phyloP scores from a whole-genome alignment of 2,797 vertebrate species.

The Ctenosaura bakeri region DNA sequence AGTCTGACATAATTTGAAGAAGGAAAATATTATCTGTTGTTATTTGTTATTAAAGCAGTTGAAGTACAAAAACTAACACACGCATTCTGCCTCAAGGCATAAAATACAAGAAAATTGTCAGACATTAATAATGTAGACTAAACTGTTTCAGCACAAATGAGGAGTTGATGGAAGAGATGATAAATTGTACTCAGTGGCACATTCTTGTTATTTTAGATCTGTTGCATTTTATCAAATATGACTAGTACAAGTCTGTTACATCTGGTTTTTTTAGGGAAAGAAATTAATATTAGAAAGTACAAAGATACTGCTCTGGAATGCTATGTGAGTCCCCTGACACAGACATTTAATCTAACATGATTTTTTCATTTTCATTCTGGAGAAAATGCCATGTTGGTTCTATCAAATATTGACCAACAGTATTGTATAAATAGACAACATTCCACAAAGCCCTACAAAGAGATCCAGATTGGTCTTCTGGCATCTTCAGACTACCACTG shows the following conservation, averaged over 20 bases:
- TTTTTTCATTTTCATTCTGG: slow-evolving; percentile 72
- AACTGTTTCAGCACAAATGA: slow-evolving; percentile 70
- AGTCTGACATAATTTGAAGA: slow-evolving; percentile 53
- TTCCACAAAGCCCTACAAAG: neutral
- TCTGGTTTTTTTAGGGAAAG: slow-evolving; percentile 61
- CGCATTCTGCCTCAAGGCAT: slow-evolving; percentile 72
- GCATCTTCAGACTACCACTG: neutral
- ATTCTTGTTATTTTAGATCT: slow-evolving; percentile 75
- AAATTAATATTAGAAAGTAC: slow-evolving; percentile 87
- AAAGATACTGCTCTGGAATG: slow-evolving; percentile 72
- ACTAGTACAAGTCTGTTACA: slow-evolving; percentile 80
- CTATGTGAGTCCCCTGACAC: slow-evolving; percentile 84
- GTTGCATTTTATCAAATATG: slow-evolving; percentile 80
- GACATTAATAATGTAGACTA: slow-evolving; percentile 75
- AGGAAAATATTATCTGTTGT: slow-evolving; percentile 71
- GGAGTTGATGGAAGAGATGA: slow-evolving; percentile 71
- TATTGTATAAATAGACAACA: slow-evolving; percentile 28
- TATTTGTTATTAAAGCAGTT: slow-evolving; percentile 60
- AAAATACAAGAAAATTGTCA: slow-evolving; percentile 71
- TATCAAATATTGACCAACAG: slow-evolving; percentile 61
- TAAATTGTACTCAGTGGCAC: slow-evolving; percentile 74
- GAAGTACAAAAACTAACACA: slow-evolving; percentile 66
- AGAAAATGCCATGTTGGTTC: slow-evolving; percentile 82
- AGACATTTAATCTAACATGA: slow-evolving; percentile 85
- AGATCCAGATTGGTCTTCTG: neutral